These are phyloP conservation scores for Montipora sp. DNA, from an alignment of 64 coral and sea anemone species.

Conservation along the genomic window DNA sequence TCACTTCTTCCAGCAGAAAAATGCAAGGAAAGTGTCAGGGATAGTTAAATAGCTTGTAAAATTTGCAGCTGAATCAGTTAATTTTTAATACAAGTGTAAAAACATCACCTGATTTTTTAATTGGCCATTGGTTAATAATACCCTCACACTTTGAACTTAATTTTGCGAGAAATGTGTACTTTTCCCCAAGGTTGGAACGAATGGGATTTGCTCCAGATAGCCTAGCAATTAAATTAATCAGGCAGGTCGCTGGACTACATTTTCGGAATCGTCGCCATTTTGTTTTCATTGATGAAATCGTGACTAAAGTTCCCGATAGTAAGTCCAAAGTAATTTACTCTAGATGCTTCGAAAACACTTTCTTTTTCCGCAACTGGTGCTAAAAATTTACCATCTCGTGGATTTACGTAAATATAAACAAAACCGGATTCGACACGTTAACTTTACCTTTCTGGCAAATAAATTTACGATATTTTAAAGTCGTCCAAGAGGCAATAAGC, in stretches of 20 bases:
- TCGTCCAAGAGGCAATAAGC: not conserved
- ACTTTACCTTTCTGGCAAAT: not conserved
- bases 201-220: not conserved
- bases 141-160: too few species aligned
- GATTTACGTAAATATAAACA: too few species aligned
- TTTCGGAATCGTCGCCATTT: not conserved
- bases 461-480: not conserved
- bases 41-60: too few species aligned
- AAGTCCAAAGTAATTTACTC: not conserved
- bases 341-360: not conserved
- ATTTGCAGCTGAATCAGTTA: too few species aligned
- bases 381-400: too few species aligned
- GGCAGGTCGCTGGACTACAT: not conserved
- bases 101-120: too few species aligned
- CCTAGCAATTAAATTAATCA: not conserved
- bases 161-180: not conserved
- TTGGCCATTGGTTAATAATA: too few species aligned
- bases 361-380: too few species aligned
- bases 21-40: too few species aligned
- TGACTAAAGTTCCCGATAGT: not conserved
- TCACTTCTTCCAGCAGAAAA: too few species aligned
- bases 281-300: not conserved
- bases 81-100: too few species aligned
- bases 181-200: too few species aligned
- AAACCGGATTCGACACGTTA: not conserved